Base-by-base conservation (phyloP, 23 tunicate species). In the Ascidia mentula region DNA sequence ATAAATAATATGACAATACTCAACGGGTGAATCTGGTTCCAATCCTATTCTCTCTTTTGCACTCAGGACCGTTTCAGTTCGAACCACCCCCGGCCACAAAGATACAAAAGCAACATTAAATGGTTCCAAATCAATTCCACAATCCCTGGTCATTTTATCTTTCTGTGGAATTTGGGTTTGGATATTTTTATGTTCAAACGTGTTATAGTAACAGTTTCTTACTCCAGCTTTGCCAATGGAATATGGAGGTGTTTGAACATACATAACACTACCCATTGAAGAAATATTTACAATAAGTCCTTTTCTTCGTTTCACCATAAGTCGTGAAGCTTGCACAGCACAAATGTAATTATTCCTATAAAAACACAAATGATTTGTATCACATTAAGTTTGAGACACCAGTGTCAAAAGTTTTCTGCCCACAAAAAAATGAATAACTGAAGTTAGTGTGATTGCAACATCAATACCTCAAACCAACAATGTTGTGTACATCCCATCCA, bases 121-220 rank as follows among this genome's bases (percentile, higher is more conserved):
- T 35, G 79, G 79, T 26, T 40, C 36, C 18, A 95, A 77, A 31
- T 95, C 98, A 0, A 46, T 40, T 22, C 81, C 94, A 74, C 94
- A 95, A 59, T 95, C 98, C 1, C 36, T 60, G 18, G 94, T 91
- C 98, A 95, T 95, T 82, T 91, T 46, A 45, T 95, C 98, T 80
- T 85, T 82, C 96, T 90, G 79, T 22, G 31, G 13, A 53, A 9
- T 5, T 9, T 20, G 1, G 7, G 22, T 53, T 53, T n/a, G n/a
- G n/a, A n/a, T n/a, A n/a, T n/a, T n/a, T n/a, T n/a, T n/a, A n/a
- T n/a, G n/a, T n/a, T n/a, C n/a, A n/a, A n/a, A n/a, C n/a, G n/a
- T n/a, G n/a, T n/a, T n/a, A n/a, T n/a, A n/a, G n/a, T n/a, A n/a
- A n/a, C n/a, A n/a, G n/a, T n/a, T n/a, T n/a, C 86, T 77, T 45